Percentiles rank a stretch among this genome's conserved stretches.
Conservation (phyloP, 2,797 vertebrate genomes). For the Oceanodroma leucorhoa region DNA sequence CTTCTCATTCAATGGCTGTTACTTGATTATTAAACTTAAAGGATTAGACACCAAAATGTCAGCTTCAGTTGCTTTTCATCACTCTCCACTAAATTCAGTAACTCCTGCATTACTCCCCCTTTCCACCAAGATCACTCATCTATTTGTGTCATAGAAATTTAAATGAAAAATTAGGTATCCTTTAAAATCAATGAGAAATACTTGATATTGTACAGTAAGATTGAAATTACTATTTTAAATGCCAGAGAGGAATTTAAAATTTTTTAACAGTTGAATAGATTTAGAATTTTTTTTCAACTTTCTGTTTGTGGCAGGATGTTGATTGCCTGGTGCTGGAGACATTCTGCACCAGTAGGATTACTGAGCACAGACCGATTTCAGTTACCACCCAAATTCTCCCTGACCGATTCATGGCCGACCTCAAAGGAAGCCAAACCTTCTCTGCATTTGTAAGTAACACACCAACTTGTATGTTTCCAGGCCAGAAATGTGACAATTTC, state of each 20-base stretch:
- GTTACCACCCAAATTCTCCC: background rate
- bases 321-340: background rate
- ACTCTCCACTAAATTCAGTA: background rate
- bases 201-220: background rate
- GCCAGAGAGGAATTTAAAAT: background rate
- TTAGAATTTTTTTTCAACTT: background rate
- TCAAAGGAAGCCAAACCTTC: background rate
- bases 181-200: background rate
- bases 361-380: background rate
- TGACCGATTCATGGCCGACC: background rate
- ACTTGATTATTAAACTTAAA: background rate
- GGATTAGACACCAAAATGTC: background rate
- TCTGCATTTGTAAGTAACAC: background rate
- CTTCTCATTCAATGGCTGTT: background rate
- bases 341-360: background rate
- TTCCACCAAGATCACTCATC: background rate
- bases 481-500: background rate
- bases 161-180: background rate
- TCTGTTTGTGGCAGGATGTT: background rate
- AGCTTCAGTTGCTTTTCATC: background rate
- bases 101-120: background rate
- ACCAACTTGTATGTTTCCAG: background rate
- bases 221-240: background rate
- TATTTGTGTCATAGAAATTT: background rate
- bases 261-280: background rate